A percentile compares a stretch with the other conserved stretches of the same genome.
phyloP scores from a whole-genome alignment of 2,888 invertebrate genomes.

The Lottia scabra region DNA sequence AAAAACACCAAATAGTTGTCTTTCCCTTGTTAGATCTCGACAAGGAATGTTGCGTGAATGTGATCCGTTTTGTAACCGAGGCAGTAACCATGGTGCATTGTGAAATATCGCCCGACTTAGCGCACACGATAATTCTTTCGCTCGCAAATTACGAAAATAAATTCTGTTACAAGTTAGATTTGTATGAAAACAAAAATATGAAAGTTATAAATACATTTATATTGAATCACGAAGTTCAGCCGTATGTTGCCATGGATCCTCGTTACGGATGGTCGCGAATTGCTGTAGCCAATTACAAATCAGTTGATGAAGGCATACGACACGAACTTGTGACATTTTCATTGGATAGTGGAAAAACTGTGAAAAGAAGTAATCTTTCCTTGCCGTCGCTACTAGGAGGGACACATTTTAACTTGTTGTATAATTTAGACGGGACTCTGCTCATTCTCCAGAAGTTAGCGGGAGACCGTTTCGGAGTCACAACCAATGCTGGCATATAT shows the following conservation, averaged over 20 bases:
- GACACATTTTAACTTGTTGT: constrained; percentile 34
- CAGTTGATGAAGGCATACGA: constrained; percentile 17
- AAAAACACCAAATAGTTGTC: constrained; percentile 22
- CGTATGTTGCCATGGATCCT: constrained; percentile 39
- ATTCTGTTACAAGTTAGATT: constrained; percentile 35
- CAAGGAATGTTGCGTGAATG: constrained; percentile 17
- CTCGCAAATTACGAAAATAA: constrained; percentile 19
- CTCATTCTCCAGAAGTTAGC: constrained; percentile 39
- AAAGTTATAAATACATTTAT: constrained; percentile 22
- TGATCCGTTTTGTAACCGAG: constrained; percentile 23
- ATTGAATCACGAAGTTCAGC: constrained; percentile 37
- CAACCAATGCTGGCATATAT: constrained; percentile 35
- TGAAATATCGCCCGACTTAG: constrained; percentile 33
- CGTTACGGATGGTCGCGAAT: constrained; percentile 31
- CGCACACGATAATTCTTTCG: constrained; percentile 31
- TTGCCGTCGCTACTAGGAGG: constrained; percentile 32
- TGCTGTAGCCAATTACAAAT: constrained; percentile 34
- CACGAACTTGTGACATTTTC: constrained; percentile 33
- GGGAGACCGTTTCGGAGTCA: constrained; percentile 34
- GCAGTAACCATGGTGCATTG: constrained; percentile 39
- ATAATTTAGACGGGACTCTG: constrained; percentile 31
- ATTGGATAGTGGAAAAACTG: constrained; percentile 14
- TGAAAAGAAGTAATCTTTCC: constrained; percentile 30
- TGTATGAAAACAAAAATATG: constrained; percentile 29
- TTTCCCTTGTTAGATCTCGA: constrained; percentile 26